Percentiles rank a stretch among this genome's conserved stretches.
Conservation (phyloP, 2,797 vertebrate genomes). For the Fringilla coelebs region DNA sequence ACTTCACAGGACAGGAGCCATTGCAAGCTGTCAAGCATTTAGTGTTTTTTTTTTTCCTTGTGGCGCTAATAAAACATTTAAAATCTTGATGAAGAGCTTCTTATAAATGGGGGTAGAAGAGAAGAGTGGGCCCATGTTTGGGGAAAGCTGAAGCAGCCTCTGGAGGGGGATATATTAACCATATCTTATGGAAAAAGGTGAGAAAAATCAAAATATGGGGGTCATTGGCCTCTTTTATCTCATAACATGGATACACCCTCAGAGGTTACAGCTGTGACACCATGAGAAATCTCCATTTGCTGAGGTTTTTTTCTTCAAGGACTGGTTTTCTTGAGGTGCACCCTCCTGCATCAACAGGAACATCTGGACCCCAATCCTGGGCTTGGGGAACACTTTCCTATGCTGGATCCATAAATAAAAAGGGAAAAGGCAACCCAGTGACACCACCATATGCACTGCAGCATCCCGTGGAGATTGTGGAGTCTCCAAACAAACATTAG, state of each 20-base stretch:
- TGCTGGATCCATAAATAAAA: not conserved
- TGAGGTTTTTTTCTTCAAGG: not conserved
- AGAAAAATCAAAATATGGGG: not conserved
- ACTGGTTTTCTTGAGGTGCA: not conserved
- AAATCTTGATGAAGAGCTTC: not conserved
- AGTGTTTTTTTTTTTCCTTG: not conserved
- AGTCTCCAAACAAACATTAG: constrained; percentile 54
- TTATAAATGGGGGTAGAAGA: not conserved
- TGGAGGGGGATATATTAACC: not conserved
- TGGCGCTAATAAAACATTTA: not conserved
- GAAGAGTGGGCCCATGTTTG: not conserved
- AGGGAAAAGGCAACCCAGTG: not conserved
- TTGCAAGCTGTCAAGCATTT: not conserved
- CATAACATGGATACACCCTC: not conserved
- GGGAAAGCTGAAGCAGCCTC: not conserved
- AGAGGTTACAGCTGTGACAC: not conserved
- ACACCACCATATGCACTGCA: constrained; percentile 18
- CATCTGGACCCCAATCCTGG: not conserved
- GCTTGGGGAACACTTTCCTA: not conserved
- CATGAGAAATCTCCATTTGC: not conserved
- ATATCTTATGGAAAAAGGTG: not conserved
- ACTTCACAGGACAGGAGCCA: not conserved
- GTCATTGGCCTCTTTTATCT: not conserved
- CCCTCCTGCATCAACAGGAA: not conserved
- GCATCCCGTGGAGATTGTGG: not conserved